Evolutionary conservation across 37 sponge, comb jelly and placozoan genomes (phyloP).

Genomic region (Cliona cf. orientalis): DNA sequence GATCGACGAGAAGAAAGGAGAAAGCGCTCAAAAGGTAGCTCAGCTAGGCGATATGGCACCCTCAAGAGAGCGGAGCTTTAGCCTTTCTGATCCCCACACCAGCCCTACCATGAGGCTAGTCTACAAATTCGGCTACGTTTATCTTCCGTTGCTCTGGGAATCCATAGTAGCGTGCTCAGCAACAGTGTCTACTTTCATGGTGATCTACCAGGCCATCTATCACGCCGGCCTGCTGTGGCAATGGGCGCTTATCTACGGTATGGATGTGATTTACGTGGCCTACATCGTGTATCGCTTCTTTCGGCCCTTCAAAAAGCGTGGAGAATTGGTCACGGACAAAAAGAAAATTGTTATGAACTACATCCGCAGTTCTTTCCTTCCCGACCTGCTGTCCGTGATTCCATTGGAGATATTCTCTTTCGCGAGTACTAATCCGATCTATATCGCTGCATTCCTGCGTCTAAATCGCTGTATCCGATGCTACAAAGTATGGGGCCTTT

Average conservation of each 20-base stretch:
- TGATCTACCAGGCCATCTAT: slow-evolving; percentile 42
- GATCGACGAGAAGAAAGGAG: no score
- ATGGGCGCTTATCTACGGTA: slow-evolving; percentile 26
- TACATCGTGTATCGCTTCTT: slow-evolving; percentile 34
- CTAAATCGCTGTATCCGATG: slow-evolving; percentile 57
- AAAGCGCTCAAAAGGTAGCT: no score
- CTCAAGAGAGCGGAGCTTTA: no score
- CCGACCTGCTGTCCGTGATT: slow-evolving; percentile 43
- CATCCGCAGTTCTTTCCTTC: slow-evolving; percentile 33
- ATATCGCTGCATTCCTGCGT: slow-evolving; percentile 32
- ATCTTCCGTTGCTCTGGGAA: slow-evolving; percentile 32
- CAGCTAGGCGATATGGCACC: no score
- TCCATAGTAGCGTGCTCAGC: not conserved
- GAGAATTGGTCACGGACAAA: slow-evolving; percentile 29
- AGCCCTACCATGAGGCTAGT: not conserved
- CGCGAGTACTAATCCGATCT: not conserved
- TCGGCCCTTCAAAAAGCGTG: slow-evolving; percentile 27
- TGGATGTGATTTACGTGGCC: slow-evolving; percentile 34
- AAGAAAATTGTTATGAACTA: slow-evolving; percentile 36
- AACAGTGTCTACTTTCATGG: slow-evolving; percentile 20
- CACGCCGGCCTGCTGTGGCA: slow-evolving; percentile 48
- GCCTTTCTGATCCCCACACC: no score
- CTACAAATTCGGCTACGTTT: not conserved
- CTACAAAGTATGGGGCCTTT: slow-evolving; percentile 40
- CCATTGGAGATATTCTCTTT: slow-evolving; percentile 63